Conservation (phyloP, 1,140 invertebrate genomes). For the Oscheius sp. region DNA sequence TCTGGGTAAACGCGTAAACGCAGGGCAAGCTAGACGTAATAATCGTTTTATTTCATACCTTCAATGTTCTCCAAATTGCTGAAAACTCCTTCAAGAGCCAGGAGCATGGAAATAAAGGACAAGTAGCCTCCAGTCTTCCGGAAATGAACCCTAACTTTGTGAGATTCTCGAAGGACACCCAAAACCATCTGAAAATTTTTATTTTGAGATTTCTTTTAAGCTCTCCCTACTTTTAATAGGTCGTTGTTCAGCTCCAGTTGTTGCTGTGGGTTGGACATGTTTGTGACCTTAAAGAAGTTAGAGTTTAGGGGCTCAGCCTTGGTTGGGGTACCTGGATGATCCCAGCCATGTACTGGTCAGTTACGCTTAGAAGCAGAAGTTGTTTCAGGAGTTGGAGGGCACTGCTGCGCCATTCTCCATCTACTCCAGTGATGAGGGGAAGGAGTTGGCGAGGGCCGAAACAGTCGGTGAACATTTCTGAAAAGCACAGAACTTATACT, state of each 20-base stretch:
- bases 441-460: background rate
- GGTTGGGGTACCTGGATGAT: conserved; percentile 50
- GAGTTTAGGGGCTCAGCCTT: background rate
- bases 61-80: conserved; percentile 2
- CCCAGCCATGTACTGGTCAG: conserved; percentile 55
- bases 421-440: conserved; percentile 16
- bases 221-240: conserved; percentile 16
- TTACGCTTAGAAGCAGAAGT: conserved; percentile 53
- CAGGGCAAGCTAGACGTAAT: no score
- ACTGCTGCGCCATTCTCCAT: conserved; percentile 34
- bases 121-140: conserved; percentile 95
- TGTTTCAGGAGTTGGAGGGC: conserved; percentile 53
- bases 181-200: conserved; percentile 44
- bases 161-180: conserved; percentile 68
- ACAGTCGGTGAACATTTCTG: conserved; percentile 16
- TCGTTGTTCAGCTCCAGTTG: conserved; percentile 35
- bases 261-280: conserved; percentile 21
- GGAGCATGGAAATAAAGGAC: conserved; percentile 90
- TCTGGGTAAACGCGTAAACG: no score
- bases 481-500: background rate
- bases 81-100: conserved; percentile 77
- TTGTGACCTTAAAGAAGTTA: conserved; percentile 6
- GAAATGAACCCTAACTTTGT: conserved; percentile 90
- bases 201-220: background rate
- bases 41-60: background rate